Evolutionary conservation across 2,888 invertebrate genomes (phyloP), one percentile per base, ranked within the genome.

Genomic region (Drosophila planitibia): DNA sequence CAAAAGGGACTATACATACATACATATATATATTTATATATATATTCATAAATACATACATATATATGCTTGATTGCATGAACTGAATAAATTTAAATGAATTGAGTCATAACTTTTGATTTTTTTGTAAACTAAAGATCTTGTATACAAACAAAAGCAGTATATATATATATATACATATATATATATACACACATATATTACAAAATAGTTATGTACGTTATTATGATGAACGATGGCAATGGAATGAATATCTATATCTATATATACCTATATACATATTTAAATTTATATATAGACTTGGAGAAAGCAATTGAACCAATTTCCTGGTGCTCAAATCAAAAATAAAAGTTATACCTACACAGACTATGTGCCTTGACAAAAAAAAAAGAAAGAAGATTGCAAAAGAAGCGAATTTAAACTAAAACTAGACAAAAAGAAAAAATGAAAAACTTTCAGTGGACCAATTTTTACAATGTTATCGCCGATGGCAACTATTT

Each of bases 41-140:
- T 47, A 47, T 25, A 47, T 39, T 58, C 10, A 44, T 39, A 63
- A 19, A 67, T 49, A 62, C 51, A 79, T 44, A 63, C 28, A 79
- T 55, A 80, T 73, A 81, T 79, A 87, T 85, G 89, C 85, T 75
- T 63, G 69, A 80, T 58, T 63, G 90, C 85, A 86, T 85, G 85
- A 90, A 86, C 85, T 86, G 85, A 86, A 88, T 86, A 86, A 86
- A 87, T 89, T 85, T 90, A 81, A 85, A 77, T 61, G 60, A 74
- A 76, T 69, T 76, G 79, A 81, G 79, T 82, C 82, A 81, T 78
- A 75, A 79, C 66, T 59, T 75, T 76, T 75, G 82, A 82, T 81
- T 81, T 81, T 66, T 53, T 78, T 74, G 75, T 75, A 53, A 82
- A 78, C 79, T 78, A 75, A 80, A 81, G 72, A 83, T 70, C 77